A percentile compares a stretch with the other conserved stretches of the same genome.
Evolutionary conservation across 64 coral and sea anemone genomes (phyloP).

Genomic region (Catalaphyllia jardinei): DNA sequence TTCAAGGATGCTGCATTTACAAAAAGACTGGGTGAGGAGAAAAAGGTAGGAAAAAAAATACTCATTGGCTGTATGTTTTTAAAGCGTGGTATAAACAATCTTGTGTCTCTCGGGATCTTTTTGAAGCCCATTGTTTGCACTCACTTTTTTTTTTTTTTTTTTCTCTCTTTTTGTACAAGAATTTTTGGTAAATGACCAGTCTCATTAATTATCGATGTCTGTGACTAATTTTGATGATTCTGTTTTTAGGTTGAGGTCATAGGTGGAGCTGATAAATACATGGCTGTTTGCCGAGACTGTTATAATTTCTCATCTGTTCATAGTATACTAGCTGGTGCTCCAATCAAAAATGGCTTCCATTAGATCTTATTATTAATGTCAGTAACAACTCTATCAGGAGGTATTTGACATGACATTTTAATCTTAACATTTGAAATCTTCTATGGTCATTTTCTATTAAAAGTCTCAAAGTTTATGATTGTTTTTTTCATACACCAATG

Average conservation of each 20-base stretch:
- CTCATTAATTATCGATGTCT: too few species aligned
- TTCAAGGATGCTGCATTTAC: conserved; percentile 97
- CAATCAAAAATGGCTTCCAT: not conserved
- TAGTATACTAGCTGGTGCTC: conserved; percentile 25
- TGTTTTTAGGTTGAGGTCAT: conserved; percentile 86
- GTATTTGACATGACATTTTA: too few species aligned
- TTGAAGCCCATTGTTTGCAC: too few species aligned
- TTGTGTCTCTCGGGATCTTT: too few species aligned
- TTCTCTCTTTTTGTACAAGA: too few species aligned
- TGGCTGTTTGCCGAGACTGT: conserved; percentile 96
- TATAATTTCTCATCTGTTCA: conserved; percentile 72
- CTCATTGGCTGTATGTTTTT: not conserved
- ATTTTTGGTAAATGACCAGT: too few species aligned
- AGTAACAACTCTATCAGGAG: not conserved
- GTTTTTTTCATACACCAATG: not conserved
- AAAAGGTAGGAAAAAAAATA: conserved; percentile 56
- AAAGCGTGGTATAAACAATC: too few species aligned
- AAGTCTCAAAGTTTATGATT: not conserved
- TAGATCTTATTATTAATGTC: not conserved
- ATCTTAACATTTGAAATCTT: too few species aligned
- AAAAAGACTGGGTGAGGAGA: conserved; percentile 84
- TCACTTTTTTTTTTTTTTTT: too few species aligned
- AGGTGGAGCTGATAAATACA: conserved; percentile 97
- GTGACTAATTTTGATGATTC: not conserved
- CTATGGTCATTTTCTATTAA: too few species aligned